Conservation (phyloP, 2,797 vertebrate genomes). For the Pteronotus mesoamericanus region DNA sequence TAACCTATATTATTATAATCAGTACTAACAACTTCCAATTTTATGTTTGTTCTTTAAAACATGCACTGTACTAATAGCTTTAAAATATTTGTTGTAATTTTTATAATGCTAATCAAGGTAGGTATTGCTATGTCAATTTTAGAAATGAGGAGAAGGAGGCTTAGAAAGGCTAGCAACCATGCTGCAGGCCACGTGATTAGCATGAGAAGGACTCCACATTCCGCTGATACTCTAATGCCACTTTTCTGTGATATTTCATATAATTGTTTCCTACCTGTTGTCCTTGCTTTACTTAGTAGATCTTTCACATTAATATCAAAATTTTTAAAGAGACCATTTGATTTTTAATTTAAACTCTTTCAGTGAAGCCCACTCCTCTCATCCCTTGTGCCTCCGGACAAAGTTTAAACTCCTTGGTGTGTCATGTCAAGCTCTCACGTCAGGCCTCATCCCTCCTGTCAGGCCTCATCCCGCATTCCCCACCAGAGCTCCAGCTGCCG, state of each 20-base stretch:
- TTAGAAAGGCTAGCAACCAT: neutral
- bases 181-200: neutral
- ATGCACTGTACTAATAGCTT: neutral
- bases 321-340: neutral
- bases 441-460: neutral
- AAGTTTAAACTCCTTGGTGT: neutral
- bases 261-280: neutral
- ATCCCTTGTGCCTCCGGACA: neutral
- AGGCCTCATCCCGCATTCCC: neutral
- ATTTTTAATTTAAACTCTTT: neutral
- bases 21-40: neutral
- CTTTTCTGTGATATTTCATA: neutral
- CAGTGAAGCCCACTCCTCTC: neutral
- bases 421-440: neutral
- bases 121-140: neutral
- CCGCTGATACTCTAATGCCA: neutral
- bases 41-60: neutral
- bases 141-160: neutral
- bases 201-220: neutral
- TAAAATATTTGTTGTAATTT: neutral
- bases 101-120: neutral
- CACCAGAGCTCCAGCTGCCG: neutral
- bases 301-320: neutral
- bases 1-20: neutral
- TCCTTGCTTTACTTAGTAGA: neutral